A percentile compares a stretch with the other conserved stretches of the same genome.
Conservation (phyloP, 2,888 invertebrate genomes). For the Ctenicera cuprea region DNA sequence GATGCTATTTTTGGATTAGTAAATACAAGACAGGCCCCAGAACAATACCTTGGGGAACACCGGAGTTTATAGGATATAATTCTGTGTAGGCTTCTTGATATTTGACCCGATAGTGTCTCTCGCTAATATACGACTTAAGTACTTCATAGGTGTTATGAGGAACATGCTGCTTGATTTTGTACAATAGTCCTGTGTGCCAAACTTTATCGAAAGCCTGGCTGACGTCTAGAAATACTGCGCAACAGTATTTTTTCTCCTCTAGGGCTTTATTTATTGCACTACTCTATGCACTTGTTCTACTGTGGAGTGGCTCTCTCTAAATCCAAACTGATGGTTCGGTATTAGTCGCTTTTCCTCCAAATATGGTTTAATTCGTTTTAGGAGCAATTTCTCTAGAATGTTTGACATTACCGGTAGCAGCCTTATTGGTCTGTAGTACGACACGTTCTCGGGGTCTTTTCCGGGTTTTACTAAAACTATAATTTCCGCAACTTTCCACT, state of each 20-base stretch:
- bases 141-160: constrained; percentile 10
- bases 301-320: too few species aligned
- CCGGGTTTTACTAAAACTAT: constrained; percentile 59
- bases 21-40: constrained; percentile 6
- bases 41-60: constrained; percentile 21
- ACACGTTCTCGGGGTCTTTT: constrained; percentile 48
- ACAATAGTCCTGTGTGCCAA: too few species aligned
- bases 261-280: not conserved
- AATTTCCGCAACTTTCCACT: constrained; percentile 55
- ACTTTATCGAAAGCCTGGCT: too few species aligned
- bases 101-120: constrained; percentile 4
- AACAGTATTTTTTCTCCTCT: too few species aligned
- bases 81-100: too few species aligned
- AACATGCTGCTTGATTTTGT: constrained; percentile 10
- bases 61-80: too few species aligned
- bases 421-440: constrained; percentile 57
- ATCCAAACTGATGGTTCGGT: too few species aligned
- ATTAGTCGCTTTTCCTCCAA: too few species aligned
- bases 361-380: too few species aligned
- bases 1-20: constrained; percentile 49
- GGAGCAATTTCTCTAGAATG: constrained; percentile 56
- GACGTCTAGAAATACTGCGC: too few species aligned
- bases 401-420: constrained; percentile 57
- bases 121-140: constrained; percentile 12
- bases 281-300: too few species aligned